These are phyloP conservation scores for Leucopsar rothschildi DNA, from an alignment of 2,113 vertebrate species.

Conservation along the genomic window DNA sequence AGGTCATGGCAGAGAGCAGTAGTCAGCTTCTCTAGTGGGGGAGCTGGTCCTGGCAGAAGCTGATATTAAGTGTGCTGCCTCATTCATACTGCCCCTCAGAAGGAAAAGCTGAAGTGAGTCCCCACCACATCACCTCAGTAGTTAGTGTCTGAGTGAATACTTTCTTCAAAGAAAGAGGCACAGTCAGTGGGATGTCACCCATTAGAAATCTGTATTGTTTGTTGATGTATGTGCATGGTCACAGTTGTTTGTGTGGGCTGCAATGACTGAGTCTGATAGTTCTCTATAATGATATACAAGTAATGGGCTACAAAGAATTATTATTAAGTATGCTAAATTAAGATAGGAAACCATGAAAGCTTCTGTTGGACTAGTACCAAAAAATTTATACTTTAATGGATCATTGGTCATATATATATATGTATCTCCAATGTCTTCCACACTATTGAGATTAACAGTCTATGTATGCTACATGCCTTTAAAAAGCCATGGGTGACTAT, in stretches of 20 bases:
- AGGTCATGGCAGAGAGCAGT: not conserved
- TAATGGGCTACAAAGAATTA: not conserved
- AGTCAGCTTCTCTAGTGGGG: not conserved
- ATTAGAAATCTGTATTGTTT: not conserved
- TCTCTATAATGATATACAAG: not conserved
- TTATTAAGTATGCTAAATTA: not conserved
- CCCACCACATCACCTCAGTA: not conserved
- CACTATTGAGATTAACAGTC: not conserved
- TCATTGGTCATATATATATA: not conserved
- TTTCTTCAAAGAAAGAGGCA: not conserved
- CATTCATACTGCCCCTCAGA: not conserved
- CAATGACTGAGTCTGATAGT: not conserved
- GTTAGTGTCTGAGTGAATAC: not conserved
- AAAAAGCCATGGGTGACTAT: not conserved
- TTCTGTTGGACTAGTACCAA: not conserved
- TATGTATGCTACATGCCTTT: not conserved
- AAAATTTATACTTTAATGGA: not conserved
- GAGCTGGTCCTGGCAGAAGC: not conserved
- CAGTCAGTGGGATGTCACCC: accelerated
- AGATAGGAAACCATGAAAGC: not conserved
- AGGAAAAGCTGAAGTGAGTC: not conserved
- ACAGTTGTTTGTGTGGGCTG: not conserved
- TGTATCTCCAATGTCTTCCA: not conserved
- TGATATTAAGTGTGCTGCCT: not conserved
- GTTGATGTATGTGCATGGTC: accelerated